Percentiles rank a stretch among this genome's conserved stretches.
Evolutionary conservation across 2,113 vertebrate species (phyloP).

Genomic region (Laticauda colubrina): DNA sequence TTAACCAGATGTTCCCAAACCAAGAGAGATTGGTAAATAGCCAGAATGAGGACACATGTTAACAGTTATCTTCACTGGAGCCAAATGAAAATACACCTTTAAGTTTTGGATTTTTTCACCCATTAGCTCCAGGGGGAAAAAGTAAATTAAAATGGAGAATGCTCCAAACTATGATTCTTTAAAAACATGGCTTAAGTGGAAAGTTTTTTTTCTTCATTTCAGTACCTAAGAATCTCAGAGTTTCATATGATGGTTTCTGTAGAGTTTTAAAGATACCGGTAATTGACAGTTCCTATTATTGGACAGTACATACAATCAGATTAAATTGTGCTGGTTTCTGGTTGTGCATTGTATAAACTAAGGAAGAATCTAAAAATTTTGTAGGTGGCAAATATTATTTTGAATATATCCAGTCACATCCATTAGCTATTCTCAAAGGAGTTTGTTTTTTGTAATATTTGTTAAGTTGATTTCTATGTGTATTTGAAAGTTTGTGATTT

Average conservation of each 20-base stretch:
- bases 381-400: neutral
- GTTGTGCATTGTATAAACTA: neutral
- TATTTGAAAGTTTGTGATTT: neutral
- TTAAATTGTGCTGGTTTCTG: constrained; percentile 39
- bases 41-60: constrained; percentile 62
- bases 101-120: constrained; percentile 61
- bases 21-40: constrained; percentile 54
- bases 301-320: constrained; percentile 12
- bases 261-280: constrained; percentile 9
- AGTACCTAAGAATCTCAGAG: constrained; percentile 12
- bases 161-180: constrained; percentile 20
- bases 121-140: constrained; percentile 42
- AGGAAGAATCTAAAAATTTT: constrained; percentile 16
- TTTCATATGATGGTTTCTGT: neutral
- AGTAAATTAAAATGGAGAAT: constrained; percentile 53
- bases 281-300: constrained; percentile 7
- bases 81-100: constrained; percentile 52
- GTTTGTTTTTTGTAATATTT: neutral
- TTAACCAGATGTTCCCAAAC: constrained; percentile 64
- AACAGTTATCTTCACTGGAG: constrained; percentile 57
- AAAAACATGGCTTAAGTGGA: constrained; percentile 21
- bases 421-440: neutral
- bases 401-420: neutral
- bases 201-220: constrained; percentile 25
- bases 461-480: neutral